A percentile compares a stretch with the other conserved stretches of the same genome.
phyloP scores from a whole-genome alignment of 2,888 invertebrate species.

The Sinopyrophorus schimmeli region DNA sequence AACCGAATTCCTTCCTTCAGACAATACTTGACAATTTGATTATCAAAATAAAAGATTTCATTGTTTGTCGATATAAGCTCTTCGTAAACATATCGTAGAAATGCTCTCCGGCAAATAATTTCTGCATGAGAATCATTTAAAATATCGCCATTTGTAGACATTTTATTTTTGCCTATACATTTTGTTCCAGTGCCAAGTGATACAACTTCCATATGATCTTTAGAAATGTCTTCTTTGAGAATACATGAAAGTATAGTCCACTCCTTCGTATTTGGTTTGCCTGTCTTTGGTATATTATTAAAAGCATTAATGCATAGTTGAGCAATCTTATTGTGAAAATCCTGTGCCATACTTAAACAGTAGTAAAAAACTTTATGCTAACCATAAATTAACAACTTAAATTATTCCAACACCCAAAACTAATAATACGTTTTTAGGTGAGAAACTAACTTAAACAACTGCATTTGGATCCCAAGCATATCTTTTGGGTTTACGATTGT shows the following conservation, averaged over 20 bases:
- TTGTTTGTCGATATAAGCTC: slow-evolving; percentile 50
- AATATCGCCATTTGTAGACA: slow-evolving; percentile 68
- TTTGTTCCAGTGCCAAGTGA: slow-evolving; percentile 91
- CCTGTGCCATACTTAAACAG: slow-evolving; percentile 10
- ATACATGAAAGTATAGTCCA: slow-evolving; percentile 86
- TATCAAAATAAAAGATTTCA: slow-evolving; percentile 36
- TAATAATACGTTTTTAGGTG: not conserved
- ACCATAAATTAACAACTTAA: too few relatives aligned
- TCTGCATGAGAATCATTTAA: slow-evolving; percentile 94
- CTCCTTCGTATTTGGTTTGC: slow-evolving; percentile 75
- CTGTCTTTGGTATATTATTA: slow-evolving; percentile 69
- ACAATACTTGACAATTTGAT: slow-evolving; percentile 31
- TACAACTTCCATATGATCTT: slow-evolving; percentile 62
- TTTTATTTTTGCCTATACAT: slow-evolving; percentile 75
- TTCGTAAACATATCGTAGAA: slow-evolving; percentile 74
- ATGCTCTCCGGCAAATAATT: slow-evolving; percentile 80
- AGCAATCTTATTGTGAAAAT: slow-evolving; percentile 55
- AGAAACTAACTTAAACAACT: slow-evolving; percentile 50
- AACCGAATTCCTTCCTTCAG: slow-evolving; percentile 64
- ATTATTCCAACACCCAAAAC: too few relatives aligned
- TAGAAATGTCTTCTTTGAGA: slow-evolving; percentile 58
- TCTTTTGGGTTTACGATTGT: slow-evolving; percentile 55
- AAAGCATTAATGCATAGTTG: slow-evolving; percentile 65
- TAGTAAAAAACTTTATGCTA: slow-evolving; percentile 21
- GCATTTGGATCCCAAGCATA: slow-evolving; percentile 64